Percentiles rank a stretch among this genome's conserved stretches.
Conservation (phyloP, 2,797 vertebrate genomes). For the Prunella strophiata region DNA sequence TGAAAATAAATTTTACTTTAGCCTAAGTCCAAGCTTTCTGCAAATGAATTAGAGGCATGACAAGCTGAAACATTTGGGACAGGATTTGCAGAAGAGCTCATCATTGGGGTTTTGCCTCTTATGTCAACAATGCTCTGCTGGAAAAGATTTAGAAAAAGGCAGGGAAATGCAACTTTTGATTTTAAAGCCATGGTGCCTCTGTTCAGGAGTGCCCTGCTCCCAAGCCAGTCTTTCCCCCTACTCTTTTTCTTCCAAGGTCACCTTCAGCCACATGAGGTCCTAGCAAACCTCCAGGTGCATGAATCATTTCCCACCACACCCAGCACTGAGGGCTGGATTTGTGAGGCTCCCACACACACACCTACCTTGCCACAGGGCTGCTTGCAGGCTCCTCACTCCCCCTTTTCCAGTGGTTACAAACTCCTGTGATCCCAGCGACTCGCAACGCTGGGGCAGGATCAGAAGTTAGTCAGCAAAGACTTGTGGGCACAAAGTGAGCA, state of each 20-base stretch:
- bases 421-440: background rate
- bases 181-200: background rate
- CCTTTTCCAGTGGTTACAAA: background rate
- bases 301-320: background rate
- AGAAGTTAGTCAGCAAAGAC: background rate
- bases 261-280: background rate
- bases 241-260: background rate
- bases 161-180: background rate
- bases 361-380: background rate
- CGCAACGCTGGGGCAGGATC: fast-evolving
- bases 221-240: background rate
- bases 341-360: background rate
- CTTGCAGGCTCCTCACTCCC: background rate
- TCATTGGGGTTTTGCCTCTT: background rate
- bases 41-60: background rate
- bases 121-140: background rate
- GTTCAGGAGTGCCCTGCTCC: background rate
- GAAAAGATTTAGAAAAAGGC: background rate
- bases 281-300: background rate
- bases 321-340: background rate
- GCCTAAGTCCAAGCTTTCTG: background rate
- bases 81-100: background rate
- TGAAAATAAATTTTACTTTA: background rate
- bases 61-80: background rate
- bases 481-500: background rate